Evolutionary conservation across 2,113 vertebrate genomes (phyloP).

Genomic region (Cryptomyrus ogoouensis): DNA sequence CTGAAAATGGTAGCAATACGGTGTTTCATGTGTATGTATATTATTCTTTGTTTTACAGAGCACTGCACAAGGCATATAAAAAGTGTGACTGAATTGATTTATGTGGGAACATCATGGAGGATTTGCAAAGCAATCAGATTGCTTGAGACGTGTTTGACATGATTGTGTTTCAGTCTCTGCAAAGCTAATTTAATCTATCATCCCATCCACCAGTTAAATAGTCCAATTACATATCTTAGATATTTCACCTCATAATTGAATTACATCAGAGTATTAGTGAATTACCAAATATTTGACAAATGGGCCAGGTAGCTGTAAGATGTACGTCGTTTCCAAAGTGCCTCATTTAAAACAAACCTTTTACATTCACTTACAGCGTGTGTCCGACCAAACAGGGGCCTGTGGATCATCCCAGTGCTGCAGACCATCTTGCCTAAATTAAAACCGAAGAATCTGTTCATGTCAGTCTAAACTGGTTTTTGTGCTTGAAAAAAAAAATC

Average conservation of each 20-base stretch:
- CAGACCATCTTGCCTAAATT: too few relatives aligned
- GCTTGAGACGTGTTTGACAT: not conserved
- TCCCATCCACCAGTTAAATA: not conserved
- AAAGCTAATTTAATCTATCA: conserved; percentile 3
- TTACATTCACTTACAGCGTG: conserved; percentile 42
- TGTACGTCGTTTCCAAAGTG: not conserved
- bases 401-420: conserved; percentile 8
- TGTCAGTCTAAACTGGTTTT: conserved; percentile 51
- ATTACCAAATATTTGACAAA: not conserved
- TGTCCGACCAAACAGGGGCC: conserved; percentile 8
- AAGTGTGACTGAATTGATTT: not conserved
- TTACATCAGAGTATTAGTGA: not conserved
- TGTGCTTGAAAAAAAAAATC: conserved; percentile 31
- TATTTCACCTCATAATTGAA: conserved; percentile 6
- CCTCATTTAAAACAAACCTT: conserved; percentile 12
- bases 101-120: not conserved
- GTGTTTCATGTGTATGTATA: not conserved
- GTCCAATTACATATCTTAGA: not conserved
- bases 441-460: conserved; percentile 5
- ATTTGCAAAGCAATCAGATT: conserved; percentile 7
- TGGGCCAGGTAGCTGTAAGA: not conserved
- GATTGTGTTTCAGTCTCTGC: not conserved
- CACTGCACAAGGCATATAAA: not conserved
- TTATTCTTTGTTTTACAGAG: not conserved
- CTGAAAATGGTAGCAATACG: not conserved